These are phyloP conservation scores for Aurelia sp. DNA, from an alignment of 30 jellyfish, hydroid and myxozoan genomes.

Conservation along the genomic window DNA sequence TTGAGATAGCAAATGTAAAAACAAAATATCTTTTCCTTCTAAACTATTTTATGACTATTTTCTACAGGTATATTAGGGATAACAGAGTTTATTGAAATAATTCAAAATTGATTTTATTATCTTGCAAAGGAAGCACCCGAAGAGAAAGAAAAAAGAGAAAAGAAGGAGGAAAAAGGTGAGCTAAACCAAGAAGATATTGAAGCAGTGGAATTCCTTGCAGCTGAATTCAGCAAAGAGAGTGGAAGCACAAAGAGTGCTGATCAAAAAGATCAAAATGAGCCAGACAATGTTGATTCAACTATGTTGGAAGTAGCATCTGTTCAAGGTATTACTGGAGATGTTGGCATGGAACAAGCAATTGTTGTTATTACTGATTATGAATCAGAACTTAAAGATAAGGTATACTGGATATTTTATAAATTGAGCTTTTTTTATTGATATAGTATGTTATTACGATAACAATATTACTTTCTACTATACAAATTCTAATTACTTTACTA, in stretches of 20 bases:
- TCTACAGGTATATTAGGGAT: too few species aligned
- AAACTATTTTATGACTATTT: too few species aligned
- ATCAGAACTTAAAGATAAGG: neutral
- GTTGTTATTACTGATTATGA: conserved; percentile 3
- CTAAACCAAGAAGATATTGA: conserved; percentile 65
- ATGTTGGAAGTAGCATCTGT: conserved; percentile 56
- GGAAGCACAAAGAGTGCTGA: conserved; percentile 17
- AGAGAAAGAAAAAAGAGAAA: neutral
- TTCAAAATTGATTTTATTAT: neutral
- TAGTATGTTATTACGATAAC: too few species aligned
- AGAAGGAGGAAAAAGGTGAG: conserved; percentile 3
- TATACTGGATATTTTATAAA: neutral
- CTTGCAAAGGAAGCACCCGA: neutral
- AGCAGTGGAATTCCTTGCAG: conserved; percentile 59
- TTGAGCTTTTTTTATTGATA: too few species aligned
- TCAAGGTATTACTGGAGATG: conserved; percentile 38
- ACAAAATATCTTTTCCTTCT: too few species aligned
- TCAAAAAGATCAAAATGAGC: conserved; percentile 11
- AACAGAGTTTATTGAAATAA: neutral
- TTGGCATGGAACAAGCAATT: conserved; percentile 1
- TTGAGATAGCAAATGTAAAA: too few species aligned
- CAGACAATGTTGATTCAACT: conserved; percentile 52
- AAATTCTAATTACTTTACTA: too few species aligned
- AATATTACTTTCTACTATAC: too few species aligned
- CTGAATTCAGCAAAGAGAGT: conserved; percentile 58